phyloP scores from a whole-genome alignment of 92 coral and sea anemone genomes.

The Porites evermanni region DNA sequence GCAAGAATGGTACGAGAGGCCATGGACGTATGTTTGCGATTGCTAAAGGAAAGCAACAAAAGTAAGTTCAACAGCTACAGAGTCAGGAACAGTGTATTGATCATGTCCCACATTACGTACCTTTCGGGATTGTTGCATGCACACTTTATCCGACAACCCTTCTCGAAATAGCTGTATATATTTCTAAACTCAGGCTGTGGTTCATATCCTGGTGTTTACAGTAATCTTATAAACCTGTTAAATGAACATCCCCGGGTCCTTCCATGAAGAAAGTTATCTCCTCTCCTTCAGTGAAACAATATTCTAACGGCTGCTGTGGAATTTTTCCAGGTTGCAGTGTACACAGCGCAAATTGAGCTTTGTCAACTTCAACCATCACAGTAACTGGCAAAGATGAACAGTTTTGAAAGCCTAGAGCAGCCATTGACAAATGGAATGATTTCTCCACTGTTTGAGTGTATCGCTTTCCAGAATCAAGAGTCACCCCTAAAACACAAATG shows the following conservation, averaged over 20 bases:
- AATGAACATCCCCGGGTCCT: constrained; percentile 90
- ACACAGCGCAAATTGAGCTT: constrained; percentile 94
- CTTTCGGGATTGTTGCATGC: too few relatives aligned
- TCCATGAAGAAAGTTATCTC: constrained; percentile 94
- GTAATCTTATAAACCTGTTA: constrained; percentile 77
- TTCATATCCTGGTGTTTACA: too few relatives aligned
- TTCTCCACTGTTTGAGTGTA: constrained; percentile 98
- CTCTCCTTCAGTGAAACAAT: constrained; percentile 97
- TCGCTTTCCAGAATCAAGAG: constrained; percentile 93
- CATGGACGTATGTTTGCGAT: too few relatives aligned
- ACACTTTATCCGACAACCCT: too few relatives aligned
- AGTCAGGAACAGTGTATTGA: too few relatives aligned
- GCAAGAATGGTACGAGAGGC: too few relatives aligned
- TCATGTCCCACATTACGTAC: too few relatives aligned
- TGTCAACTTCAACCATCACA: constrained; percentile 96
- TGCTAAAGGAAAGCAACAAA: too few relatives aligned
- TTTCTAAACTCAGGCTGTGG: too few relatives aligned
- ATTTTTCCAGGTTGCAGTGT: constrained; percentile 90
- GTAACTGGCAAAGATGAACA: constrained; percentile 83
- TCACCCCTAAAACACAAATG: constrained; percentile 71
- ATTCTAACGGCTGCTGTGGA: constrained; percentile 93
- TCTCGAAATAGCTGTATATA: too few relatives aligned
- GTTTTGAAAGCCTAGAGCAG: constrained; percentile 87
- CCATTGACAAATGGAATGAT: constrained; percentile 97
- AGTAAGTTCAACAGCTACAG: too few relatives aligned